Base-by-base conservation (phyloP, 2,113 vertebrate species). In the Orientallactaga bullata region DNA sequence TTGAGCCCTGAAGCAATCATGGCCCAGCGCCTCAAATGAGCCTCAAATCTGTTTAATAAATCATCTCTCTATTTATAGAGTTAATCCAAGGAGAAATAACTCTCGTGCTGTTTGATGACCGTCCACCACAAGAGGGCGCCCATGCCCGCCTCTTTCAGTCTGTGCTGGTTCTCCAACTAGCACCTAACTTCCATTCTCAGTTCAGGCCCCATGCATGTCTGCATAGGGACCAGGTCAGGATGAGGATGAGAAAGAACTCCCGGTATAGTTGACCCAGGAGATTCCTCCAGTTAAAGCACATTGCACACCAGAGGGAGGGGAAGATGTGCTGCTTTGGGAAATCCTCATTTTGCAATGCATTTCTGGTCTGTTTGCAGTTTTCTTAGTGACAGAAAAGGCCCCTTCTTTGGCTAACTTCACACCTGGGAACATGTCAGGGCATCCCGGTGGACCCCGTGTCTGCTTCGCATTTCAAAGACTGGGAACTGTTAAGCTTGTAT, bases 51-150 rank as follows among this genome's bases (percentile, higher is more conserved):
- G 88, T 88, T 96, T 87, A 96, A 77, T 91, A 97, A 98, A 72
- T 95, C 94, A 95, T 96, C 94, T 87, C 84, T 97, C 97, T 97
- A 91, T 94, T 96, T 91, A 96, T 93, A 82, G 90, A 94, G 91
- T 91, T 88, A 82, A 61, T 89, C 58, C 94, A 37, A 58, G 82
- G 73, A 85, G 9, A 94, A 91, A 94, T 11, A 87, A 86, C 93
- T 12, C 85, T 21, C 71, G 0, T 0, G 60, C 58, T 89, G 80
- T 28, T 18, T 32, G 35, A 68, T n/a, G 30, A 17, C 5, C 13
- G 2, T 74, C 23, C 63, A 73, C 98, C 98, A 98, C 95, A 85
- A 98, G 98, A 96, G 98, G 98, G 98, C 97, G 96, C 28, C 91
- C 85, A 90, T 93, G 95, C 61, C 96, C 95, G 24, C 90, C 68